A percentile compares a stretch with the other conserved stretches of the same genome.
These are phyloP conservation scores for Oreochromis niloticus DNA, from an alignment of 2,113 vertebrate genomes.

Conservation along the genomic window DNA sequence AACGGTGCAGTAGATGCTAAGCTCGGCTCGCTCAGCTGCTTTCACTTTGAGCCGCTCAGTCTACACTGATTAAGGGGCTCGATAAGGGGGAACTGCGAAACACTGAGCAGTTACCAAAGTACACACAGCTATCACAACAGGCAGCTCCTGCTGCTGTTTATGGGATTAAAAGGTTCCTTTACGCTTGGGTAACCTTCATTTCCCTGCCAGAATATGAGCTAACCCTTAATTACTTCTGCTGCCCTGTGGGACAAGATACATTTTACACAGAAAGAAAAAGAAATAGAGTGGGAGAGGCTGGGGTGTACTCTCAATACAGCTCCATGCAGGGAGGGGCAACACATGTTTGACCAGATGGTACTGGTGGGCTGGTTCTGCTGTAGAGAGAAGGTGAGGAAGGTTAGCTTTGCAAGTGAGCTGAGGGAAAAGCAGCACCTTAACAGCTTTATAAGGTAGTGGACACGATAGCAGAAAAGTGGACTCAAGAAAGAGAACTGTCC, in stretches of 20 bases:
- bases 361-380: background rate
- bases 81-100: background rate
- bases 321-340: background rate
- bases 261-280: background rate
- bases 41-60: background rate
- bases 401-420: background rate
- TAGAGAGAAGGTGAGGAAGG: background rate
- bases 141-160: background rate
- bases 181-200: background rate
- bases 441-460: background rate
- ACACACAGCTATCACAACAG: background rate
- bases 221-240: background rate
- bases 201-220: constrained; percentile 10
- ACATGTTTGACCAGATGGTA: constrained; percentile 37
- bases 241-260: background rate
- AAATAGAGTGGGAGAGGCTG: background rate
- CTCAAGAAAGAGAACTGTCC: background rate
- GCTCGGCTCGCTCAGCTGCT: background rate
- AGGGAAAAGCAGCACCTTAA: background rate
- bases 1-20: too few species aligned
- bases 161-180: background rate
- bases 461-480: background rate
- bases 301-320: background rate
- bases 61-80: background rate
- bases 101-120: background rate